Evolutionary conservation across 2,113 vertebrate genomes (phyloP).

Genomic region (Balaenoptera acutorostrata): DNA sequence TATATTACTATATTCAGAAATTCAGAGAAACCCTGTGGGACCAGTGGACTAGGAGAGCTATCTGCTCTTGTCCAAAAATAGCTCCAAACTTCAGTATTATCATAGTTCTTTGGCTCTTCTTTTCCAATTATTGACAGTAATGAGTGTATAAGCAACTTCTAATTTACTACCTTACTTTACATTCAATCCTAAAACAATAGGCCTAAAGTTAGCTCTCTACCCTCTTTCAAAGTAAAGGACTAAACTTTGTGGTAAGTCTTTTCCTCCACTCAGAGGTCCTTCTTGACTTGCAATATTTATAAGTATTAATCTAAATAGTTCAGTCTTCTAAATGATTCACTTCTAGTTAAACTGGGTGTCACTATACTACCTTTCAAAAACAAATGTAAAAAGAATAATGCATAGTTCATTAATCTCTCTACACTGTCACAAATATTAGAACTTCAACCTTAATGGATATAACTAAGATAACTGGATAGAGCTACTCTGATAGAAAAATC

Average conservation of each 20-base stretch:
- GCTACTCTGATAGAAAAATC: background rate
- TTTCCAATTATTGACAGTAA: background rate
- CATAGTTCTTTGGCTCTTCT: background rate
- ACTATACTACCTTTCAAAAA: background rate
- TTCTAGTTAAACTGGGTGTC: background rate
- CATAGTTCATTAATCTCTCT: background rate
- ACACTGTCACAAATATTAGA: background rate
- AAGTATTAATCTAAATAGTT: background rate
- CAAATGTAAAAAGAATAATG: background rate
- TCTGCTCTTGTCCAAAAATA: background rate
- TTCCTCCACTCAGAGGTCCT: background rate
- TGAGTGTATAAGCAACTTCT: background rate
- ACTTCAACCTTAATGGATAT: background rate
- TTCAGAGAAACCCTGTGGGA: background rate
- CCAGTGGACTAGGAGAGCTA: background rate
- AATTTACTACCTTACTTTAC: background rate
- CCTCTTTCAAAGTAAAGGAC: background rate
- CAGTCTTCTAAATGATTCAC: background rate
- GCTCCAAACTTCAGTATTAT: background rate
- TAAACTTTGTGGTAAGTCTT: background rate
- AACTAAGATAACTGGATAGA: background rate
- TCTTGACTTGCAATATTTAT: background rate
- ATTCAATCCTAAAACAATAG: background rate
- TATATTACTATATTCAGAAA: background rate
- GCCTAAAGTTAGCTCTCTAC: background rate